Evolutionary conservation across 2,888 invertebrate genomes (phyloP).

Genomic region (Lasius fuliginosus): DNA sequence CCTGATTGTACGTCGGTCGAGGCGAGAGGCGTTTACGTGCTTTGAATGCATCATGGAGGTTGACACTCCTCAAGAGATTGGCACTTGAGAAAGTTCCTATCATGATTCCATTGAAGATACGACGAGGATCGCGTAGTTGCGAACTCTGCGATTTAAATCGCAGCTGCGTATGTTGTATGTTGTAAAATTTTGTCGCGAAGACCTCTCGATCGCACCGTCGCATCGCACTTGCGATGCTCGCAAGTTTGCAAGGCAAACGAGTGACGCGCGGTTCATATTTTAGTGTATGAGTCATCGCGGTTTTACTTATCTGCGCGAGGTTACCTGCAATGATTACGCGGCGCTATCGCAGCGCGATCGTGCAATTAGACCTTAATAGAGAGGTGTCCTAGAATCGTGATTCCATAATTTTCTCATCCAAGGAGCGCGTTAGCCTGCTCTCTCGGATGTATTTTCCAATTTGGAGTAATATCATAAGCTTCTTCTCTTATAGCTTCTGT

Average conservation of each 20-base stretch:
- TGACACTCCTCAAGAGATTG: constrained; percentile 38
- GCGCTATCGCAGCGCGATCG: background rate
- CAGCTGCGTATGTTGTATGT: background rate
- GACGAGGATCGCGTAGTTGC: background rate
- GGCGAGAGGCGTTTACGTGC: constrained; percentile 12
- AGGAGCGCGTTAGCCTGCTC: background rate
- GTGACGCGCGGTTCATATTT: constrained; percentile 37
- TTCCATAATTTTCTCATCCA: background rate
- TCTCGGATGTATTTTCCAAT: background rate
- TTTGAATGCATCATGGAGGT: constrained; percentile 41
- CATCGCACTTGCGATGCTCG: constrained; percentile 1
- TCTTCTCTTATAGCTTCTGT: background rate
- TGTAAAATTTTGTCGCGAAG: background rate
- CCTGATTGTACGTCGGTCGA: background rate
- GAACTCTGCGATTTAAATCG: background rate
- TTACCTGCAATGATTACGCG: constrained; percentile 9
- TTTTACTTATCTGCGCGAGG: background rate
- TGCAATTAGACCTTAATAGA: background rate
- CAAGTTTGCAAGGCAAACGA: constrained; percentile 9
- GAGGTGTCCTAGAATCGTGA: constrained; percentile 18
- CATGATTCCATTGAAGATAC: constrained; percentile 7
- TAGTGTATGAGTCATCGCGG: constrained; percentile 41
- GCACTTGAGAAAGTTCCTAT: constrained; percentile 7
- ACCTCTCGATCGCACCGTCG: background rate
- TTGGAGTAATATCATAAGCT: background rate